Percentiles rank a stretch among this genome's conserved stretches.
phyloP scores from a whole-genome alignment of 2,113 vertebrate species.

The Onychostruthus taczanowskii region DNA sequence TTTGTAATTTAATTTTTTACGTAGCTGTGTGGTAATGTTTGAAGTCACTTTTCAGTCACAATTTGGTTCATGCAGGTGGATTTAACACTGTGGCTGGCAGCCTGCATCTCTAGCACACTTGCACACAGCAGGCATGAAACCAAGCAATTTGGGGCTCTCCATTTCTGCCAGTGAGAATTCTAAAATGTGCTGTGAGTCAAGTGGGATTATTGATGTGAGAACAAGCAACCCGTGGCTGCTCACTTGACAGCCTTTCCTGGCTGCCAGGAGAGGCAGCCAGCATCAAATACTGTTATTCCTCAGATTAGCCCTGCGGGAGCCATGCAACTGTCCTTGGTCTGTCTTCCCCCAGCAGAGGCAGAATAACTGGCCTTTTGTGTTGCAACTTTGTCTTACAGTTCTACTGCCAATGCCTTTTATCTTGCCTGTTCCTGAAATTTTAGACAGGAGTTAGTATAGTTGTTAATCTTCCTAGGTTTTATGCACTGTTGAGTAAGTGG shows the following conservation, averaged over 20 bases:
- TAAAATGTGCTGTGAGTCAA: not conserved
- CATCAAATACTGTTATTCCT: not conserved
- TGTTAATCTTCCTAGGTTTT: not conserved
- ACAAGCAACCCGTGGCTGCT: not conserved
- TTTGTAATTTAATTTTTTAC: not conserved
- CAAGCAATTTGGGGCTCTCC: not conserved
- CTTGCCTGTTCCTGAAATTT: not conserved
- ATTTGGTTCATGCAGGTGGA: not conserved
- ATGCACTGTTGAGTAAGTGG: not conserved
- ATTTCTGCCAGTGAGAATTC: not conserved
- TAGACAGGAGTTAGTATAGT: not conserved
- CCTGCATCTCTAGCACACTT: not conserved
- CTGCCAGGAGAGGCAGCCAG: not conserved
- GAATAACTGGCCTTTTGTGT: not conserved
- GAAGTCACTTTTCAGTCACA: not conserved
- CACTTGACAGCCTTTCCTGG: not conserved
- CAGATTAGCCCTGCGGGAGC: not conserved
- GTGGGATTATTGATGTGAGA: conserved; percentile 8
- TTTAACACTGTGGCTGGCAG: not conserved
- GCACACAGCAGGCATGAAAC: not conserved
- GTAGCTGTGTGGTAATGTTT: not conserved
- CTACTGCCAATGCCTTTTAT: not conserved
- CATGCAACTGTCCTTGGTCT: not conserved
- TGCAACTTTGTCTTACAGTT: not conserved
- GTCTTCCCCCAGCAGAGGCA: not conserved